Base-by-base conservation (phyloP, 2,797 vertebrate genomes). In the Chelon labrosus region DNA sequence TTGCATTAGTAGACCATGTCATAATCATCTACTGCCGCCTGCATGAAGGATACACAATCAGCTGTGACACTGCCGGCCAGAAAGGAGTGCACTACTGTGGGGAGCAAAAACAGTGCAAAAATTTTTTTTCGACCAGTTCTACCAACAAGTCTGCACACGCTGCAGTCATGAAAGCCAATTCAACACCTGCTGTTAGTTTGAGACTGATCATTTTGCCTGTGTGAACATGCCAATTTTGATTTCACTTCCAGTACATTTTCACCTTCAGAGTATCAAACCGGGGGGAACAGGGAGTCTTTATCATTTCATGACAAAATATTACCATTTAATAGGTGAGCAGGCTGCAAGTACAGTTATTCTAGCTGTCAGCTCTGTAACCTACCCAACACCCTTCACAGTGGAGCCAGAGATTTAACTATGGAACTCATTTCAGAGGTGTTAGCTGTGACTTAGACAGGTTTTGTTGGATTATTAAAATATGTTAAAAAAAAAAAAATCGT, bases 151-250 rank as follows among this genome's bases (percentile, higher is more conserved):
- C 39, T 27, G 25, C 7, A 10, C 47, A 41, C 16, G 39, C 74
- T 42, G n/a, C n/a, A 56, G 46, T 62, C 42, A 49, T 61, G 60
- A 57, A 19, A 63, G 47, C 16, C 56, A 54, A 59, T 60, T 65
- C 56, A 76, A 25, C 76, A 70, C 39, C 65, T 71, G 70, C 66
- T 50, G 59, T 53, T 70, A 42, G 16, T 25, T 66, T 59, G n/a
- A 70, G 37, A 57, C 52, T 17, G 55, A 52, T 39, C 46, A 49
- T 68, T 71, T 70, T 74, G 58, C 47, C 56, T 27, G 37, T 37
- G 47, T 42, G 55, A 70, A 64, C 52, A 38, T 59, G 44, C 7
- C 74, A 73, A 63, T 83, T 82, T 78, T 52, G 55, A 75, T 79
- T 76, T 71, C 31, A 65, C 72, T 63, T 69, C 25, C 16, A 52